Percentiles rank a stretch among this genome's conserved stretches.
Conservation (phyloP, 1,140 invertebrate genomes). For the Leptestheria dahalacensis region DNA sequence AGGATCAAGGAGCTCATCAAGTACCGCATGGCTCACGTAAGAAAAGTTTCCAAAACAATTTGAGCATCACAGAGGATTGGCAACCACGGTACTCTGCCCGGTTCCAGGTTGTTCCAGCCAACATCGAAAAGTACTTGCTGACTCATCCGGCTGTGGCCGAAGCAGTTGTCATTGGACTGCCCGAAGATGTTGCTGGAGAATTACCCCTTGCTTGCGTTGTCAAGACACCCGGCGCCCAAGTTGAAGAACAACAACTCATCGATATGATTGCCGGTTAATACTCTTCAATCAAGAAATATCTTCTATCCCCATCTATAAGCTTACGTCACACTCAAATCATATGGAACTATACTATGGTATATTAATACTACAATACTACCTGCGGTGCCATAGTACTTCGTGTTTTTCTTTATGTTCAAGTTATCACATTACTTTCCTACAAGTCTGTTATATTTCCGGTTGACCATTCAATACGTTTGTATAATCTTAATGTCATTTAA, state of each 20-base stretch:
- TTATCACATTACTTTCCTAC: no score
- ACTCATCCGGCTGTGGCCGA: constrained; percentile 30
- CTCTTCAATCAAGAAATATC: background rate
- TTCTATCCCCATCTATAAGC: background rate
- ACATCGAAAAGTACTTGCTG: constrained; percentile 34
- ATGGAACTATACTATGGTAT: no score
- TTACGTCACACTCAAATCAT: background rate
- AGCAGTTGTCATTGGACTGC: constrained; percentile 58
- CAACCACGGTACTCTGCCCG: background rate
- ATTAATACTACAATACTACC: no score
- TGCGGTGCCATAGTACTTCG: no score
- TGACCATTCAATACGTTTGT: no score
- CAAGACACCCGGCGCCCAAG: constrained; percentile 29
- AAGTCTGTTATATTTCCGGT: no score
- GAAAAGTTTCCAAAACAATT: no score
- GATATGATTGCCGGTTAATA: background rate
- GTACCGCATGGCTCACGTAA: constrained; percentile 16
- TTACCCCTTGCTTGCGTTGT: constrained; percentile 62
- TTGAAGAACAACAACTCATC: constrained; percentile 9
- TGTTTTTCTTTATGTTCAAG: no score
- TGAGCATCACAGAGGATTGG: no score
- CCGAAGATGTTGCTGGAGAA: constrained; percentile 52
- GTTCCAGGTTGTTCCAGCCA: constrained; percentile 32
- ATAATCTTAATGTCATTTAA: background rate
- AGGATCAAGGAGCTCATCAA: constrained; percentile 21